Conservation (phyloP, 2,797 vertebrate genomes). For the Hydrocynus forskahlii region DNA sequence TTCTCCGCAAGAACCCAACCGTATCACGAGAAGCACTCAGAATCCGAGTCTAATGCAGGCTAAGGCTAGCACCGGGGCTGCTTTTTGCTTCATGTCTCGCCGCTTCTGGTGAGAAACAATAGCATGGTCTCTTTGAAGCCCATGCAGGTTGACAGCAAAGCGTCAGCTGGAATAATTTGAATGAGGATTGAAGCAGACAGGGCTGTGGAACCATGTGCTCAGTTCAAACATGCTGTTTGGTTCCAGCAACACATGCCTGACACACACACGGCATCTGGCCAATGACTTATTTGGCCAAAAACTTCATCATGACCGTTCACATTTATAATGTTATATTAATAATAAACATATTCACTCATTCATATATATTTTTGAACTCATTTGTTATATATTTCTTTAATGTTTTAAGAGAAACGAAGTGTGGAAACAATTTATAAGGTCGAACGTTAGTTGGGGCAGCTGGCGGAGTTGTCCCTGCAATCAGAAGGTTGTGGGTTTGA, state of each 20-base stretch:
- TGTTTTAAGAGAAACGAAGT: too few relatives aligned
- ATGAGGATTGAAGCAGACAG: constrained; percentile 26
- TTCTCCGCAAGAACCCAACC: background rate
- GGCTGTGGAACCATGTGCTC: background rate
- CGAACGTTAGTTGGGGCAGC: too few relatives aligned
- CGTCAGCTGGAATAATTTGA: constrained; percentile 23
- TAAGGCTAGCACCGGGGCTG: background rate
- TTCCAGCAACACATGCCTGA: background rate
- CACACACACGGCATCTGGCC: background rate
- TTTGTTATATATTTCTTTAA: too few relatives aligned
- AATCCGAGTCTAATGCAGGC: background rate
- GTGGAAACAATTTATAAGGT: too few relatives aligned
- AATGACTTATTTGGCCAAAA: too few relatives aligned
- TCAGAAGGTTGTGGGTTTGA: too few relatives aligned
- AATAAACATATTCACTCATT: too few relatives aligned
- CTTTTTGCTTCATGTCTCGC: constrained; percentile 7
- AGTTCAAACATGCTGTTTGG: background rate
- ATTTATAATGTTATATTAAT: too few relatives aligned
- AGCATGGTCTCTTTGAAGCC: constrained; percentile 32
- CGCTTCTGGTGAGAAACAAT: constrained; percentile 1
- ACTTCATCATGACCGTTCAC: too few relatives aligned
- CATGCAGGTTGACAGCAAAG: constrained; percentile 33
- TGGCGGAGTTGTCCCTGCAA: too few relatives aligned
- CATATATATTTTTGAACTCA: too few relatives aligned
- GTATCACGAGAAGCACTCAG: background rate